These are phyloP conservation scores for Beaufortia kweichowensis DNA, from an alignment of 2,113 vertebrate species.

Conservation along the genomic window DNA sequence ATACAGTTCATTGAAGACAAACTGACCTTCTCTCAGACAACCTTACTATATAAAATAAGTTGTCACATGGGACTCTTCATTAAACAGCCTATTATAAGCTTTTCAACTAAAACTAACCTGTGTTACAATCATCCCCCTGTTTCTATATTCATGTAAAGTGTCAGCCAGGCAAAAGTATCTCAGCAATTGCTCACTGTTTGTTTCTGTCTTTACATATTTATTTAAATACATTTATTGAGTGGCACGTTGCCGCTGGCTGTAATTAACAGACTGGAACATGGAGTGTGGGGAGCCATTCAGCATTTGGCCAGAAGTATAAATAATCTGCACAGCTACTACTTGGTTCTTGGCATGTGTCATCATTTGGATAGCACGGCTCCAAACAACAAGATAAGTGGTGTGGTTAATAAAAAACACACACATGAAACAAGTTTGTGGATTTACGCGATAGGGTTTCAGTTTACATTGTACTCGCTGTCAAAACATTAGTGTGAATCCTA, in stretches of 20 bases:
- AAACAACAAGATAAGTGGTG: neutral
- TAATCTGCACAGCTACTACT: slow-evolving; percentile 2
- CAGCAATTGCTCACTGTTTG: slow-evolving; percentile 9
- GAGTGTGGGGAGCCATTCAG: slow-evolving; percentile 67
- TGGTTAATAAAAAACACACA: too few relatives aligned
- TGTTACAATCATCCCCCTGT: neutral
- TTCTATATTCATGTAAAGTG: neutral
- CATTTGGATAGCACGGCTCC: neutral
- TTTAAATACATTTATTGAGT: slow-evolving; percentile 64
- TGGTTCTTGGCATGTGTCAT: neutral
- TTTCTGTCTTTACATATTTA: slow-evolving; percentile 53
- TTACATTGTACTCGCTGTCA: too few relatives aligned
- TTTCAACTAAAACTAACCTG: neutral
- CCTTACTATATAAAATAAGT: too few relatives aligned
- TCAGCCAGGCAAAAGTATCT: neutral
- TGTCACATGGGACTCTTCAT: too few relatives aligned
- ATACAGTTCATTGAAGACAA: too few relatives aligned
- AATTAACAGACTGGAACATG: slow-evolving; percentile 66
- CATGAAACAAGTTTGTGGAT: too few relatives aligned
- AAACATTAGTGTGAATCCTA: neutral
- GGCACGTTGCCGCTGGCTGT: slow-evolving; percentile 54
- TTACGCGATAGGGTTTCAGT: too few relatives aligned
- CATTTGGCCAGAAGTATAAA: slow-evolving; percentile 57
- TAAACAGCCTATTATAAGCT: too few relatives aligned
- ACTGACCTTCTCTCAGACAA: too few relatives aligned